Conservation (phyloP, 2,113 vertebrate species). For the Dasyornis broadbenti region DNA sequence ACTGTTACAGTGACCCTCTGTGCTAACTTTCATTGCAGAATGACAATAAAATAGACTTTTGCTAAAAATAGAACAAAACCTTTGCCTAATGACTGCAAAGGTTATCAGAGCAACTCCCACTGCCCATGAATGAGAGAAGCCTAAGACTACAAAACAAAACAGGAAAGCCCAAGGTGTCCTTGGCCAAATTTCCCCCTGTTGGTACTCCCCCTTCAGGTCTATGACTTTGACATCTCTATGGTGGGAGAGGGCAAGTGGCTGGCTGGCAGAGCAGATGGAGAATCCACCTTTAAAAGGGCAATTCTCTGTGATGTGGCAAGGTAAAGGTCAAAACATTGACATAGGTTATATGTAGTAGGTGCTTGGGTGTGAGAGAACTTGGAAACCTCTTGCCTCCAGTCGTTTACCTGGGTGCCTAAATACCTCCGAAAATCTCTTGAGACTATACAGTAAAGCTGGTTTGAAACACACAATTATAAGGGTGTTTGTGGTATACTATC, state of each 20-base stretch:
- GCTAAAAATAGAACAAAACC: background rate
- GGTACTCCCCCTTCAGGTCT: background rate
- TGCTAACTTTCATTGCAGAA: background rate
- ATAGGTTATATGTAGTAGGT: background rate
- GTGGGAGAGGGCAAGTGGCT: background rate
- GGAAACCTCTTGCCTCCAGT: background rate
- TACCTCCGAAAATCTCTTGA: background rate
- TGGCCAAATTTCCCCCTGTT: background rate
- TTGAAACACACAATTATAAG: background rate
- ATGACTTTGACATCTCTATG: background rate
- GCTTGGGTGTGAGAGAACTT: background rate
- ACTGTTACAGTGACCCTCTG: background rate
- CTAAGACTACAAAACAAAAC: background rate
- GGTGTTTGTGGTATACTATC: background rate
- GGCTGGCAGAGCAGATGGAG: background rate
- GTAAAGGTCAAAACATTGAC: background rate
- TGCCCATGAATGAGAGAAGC: background rate
- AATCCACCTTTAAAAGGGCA: background rate
- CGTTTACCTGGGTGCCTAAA: background rate
- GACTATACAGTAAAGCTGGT: background rate
- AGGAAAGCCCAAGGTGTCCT: background rate
- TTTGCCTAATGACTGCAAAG: background rate
- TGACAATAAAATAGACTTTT: background rate
- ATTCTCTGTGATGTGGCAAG: background rate
- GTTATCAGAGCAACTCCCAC: background rate